These are phyloP conservation scores for Phthorimaea operculella DNA, from an alignment of 1,140 invertebrate species.

Conservation along the genomic window DNA sequence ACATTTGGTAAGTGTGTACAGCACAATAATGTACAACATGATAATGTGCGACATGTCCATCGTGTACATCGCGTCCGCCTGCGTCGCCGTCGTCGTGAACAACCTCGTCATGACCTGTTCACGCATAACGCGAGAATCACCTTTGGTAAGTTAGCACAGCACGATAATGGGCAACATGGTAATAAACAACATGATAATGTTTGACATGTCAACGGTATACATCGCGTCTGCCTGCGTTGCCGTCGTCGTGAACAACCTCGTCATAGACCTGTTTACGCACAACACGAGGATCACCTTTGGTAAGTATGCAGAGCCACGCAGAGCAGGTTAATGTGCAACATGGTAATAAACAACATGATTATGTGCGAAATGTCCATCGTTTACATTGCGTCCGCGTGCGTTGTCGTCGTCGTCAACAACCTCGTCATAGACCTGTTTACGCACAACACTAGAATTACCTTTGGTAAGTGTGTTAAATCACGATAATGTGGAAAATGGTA, in stretches of 20 bases:
- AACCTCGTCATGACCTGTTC: slow-evolving; percentile 88
- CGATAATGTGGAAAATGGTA: too few species aligned
- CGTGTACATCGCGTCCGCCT: slow-evolving; percentile 88
- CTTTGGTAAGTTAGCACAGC: slow-evolving; percentile 82
- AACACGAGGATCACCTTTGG: slow-evolving; percentile 88
- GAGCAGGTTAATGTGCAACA: too few species aligned
- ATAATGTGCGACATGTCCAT: slow-evolving; percentile 93
- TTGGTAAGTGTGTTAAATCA: slow-evolving; percentile 82
- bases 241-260: slow-evolving; percentile 85
- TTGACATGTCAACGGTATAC: too few species aligned
- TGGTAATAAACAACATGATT: slow-evolving; percentile 95
- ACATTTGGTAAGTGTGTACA: slow-evolving; percentile 87
- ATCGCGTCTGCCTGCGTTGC: slow-evolving; percentile 88
- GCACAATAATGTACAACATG: too few species aligned
- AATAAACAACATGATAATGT: slow-evolving; percentile 92
- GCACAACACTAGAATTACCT: slow-evolving; percentile 84
- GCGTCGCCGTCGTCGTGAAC: slow-evolving; percentile 86
- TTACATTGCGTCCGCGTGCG: slow-evolving; percentile 87
- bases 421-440: slow-evolving; percentile 85
- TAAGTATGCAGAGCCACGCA: too few species aligned
- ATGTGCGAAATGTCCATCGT: too few species aligned
- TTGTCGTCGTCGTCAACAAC: slow-evolving; percentile 88
- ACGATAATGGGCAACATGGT: too few species aligned
- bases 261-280: slow-evolving; percentile 85
- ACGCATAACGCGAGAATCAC: slow-evolving; percentile 85